Percentiles rank a stretch among this genome's conserved stretches.
These are phyloP conservation scores for Drosophila demipolita DNA, from an alignment of 2,888 invertebrate genomes.

Conservation along the genomic window DNA sequence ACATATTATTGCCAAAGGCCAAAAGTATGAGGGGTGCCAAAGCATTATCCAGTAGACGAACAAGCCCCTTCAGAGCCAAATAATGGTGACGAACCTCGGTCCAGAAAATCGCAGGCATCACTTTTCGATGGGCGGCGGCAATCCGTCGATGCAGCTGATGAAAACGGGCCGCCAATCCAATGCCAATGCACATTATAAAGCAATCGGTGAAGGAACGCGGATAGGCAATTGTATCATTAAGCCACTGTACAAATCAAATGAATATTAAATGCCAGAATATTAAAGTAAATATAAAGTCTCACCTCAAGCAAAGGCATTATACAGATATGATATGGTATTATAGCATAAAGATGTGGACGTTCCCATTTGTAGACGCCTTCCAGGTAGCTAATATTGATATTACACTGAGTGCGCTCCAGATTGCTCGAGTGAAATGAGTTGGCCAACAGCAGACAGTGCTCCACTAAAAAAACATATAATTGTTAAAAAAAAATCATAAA, in stretches of 20 bases:
- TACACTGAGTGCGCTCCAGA: slow-evolving; percentile 76
- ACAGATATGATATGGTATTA: slow-evolving; percentile 73
- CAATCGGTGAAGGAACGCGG: slow-evolving; percentile 90
- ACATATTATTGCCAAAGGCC: slow-evolving; percentile 90
- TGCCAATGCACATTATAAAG: slow-evolving; percentile 89
- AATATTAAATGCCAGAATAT: not conserved
- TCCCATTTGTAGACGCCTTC: slow-evolving; percentile 81
- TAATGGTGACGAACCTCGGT: slow-evolving; percentile 89
- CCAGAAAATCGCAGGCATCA: slow-evolving; percentile 86
- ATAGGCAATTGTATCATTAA: slow-evolving; percentile 86
- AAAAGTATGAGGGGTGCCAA: slow-evolving; percentile 88
- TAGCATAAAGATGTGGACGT: slow-evolving; percentile 71
- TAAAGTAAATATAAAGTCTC: not conserved
- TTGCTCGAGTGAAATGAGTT: slow-evolving; percentile 75
- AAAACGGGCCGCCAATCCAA: slow-evolving; percentile 88
- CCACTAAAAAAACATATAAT: slow-evolving; percentile 59
- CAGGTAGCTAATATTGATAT: slow-evolving; percentile 74
- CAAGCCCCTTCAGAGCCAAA: slow-evolving; percentile 87
- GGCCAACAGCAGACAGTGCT: slow-evolving; percentile 73
- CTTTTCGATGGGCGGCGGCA: slow-evolving; percentile 85
- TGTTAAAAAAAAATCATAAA: too few species aligned
- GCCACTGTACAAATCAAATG: slow-evolving; percentile 66
- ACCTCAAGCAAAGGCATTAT: slow-evolving; percentile 81
- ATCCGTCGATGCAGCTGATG: slow-evolving; percentile 87
- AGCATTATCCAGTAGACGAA: slow-evolving; percentile 87